These are phyloP conservation scores for Leptinotarsa haldemani DNA, from an alignment of 2,888 invertebrate species.

Conservation along the genomic window DNA sequence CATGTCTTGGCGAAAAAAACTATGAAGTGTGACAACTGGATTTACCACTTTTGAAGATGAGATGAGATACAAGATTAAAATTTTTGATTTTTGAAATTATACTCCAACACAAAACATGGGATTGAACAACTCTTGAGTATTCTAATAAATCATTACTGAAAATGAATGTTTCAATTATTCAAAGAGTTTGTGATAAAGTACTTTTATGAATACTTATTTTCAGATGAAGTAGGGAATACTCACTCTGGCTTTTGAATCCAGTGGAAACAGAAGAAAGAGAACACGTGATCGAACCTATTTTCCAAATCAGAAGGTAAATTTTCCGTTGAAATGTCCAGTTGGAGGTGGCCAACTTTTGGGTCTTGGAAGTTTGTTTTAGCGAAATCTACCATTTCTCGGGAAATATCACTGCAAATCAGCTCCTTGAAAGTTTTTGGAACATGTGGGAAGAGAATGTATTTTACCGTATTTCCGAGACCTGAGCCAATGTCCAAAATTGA, in stretches of 20 bases:
- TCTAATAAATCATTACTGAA: no score
- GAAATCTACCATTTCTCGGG: conserved; percentile 75
- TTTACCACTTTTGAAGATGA: no score
- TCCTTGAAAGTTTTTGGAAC: conserved; percentile 67
- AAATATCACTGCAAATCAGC: conserved; percentile 77
- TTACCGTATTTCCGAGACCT: conserved; percentile 75
- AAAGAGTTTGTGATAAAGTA: no score
- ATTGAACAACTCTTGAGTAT: no score
- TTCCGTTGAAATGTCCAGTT: conserved; percentile 70
- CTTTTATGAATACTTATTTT: background rate
- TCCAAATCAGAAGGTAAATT: conserved; percentile 65
- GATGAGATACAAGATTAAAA: no score
- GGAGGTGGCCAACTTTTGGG: conserved; percentile 64
- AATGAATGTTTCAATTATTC: no score
- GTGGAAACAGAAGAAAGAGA: conserved; percentile 79
- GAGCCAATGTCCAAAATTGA: conserved; percentile 72
- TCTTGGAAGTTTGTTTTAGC: conserved; percentile 69
- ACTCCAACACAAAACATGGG: no score
- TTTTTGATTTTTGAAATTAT: no score
- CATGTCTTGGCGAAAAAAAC: no score
- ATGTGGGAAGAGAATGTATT: conserved; percentile 68
- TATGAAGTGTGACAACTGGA: no score
- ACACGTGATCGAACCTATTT: conserved; percentile 71
- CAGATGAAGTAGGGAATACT: conserved; percentile 53
- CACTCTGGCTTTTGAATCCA: conserved; percentile 78